Conservation (phyloP, 2,888 invertebrate genomes). For the Caenorhabditis sp. region DNA sequence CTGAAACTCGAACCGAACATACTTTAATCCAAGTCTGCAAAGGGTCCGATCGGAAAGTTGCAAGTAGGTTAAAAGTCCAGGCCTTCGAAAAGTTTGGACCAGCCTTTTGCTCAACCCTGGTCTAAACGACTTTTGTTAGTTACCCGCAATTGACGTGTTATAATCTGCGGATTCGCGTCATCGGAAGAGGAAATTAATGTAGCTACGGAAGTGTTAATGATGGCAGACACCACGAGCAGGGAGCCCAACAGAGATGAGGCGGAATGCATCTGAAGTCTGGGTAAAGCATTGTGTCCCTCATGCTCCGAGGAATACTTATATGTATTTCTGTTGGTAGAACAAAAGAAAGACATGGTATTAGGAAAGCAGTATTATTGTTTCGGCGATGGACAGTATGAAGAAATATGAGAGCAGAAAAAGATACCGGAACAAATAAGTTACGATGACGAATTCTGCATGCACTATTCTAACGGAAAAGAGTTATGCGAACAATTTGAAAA, state of each 20-base stretch:
- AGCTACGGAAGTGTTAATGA: slow-evolving; percentile 30
- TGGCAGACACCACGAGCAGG: slow-evolving; percentile 44
- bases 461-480: background rate
- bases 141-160: slow-evolving; percentile 34
- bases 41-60: no score
- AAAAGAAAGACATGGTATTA: background rate
- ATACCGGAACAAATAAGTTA: no score
- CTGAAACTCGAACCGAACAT: no score
- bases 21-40: no score
- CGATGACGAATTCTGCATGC: background rate
- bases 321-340: background rate
- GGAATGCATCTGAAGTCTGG: slow-evolving; percentile 32
- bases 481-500: background rate
- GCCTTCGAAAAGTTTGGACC: no score
- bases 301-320: background rate
- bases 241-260: slow-evolving; percentile 54
- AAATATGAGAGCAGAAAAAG: background rate
- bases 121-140: background rate
- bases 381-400: no score
- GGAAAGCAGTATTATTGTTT: background rate
- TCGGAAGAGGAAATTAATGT: slow-evolving; percentile 14
- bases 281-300: background rate
- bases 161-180: slow-evolving; percentile 19
- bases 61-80: no score
- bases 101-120: no score